phyloP scores from a whole-genome alignment of 1,140 invertebrate species.

The Neelides sp. region DNA sequence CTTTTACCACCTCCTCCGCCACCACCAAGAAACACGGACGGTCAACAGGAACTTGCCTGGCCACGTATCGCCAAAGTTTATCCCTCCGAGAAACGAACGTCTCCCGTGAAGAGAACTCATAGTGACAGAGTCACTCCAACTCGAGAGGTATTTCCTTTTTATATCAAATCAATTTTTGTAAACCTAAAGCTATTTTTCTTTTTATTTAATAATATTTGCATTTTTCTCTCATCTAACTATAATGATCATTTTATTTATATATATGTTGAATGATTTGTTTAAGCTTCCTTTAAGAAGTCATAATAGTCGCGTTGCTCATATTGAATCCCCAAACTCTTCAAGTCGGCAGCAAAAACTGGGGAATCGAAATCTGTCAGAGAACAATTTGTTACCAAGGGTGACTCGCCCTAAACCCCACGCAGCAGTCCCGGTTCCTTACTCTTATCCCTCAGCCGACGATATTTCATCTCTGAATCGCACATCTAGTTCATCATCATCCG shows the following conservation, averaged over 20 bases:
- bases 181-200: too few species aligned
- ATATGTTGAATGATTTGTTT: too few species aligned
- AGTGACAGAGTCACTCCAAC: constrained; percentile 29
- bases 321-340: too few species aligned
- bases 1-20: constrained; percentile 25
- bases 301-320: too few species aligned
- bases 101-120: constrained; percentile 29
- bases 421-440: constrained; percentile 39
- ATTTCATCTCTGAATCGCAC: constrained; percentile 62
- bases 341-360: constrained; percentile 12
- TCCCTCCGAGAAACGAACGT: constrained; percentile 28
- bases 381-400: constrained; percentile 15
- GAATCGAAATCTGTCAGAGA: constrained; percentile 25
- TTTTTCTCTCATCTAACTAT: too few species aligned
- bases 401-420: constrained; percentile 15
- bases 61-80: constrained; percentile 29
- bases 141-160: constrained; percentile 16
- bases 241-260: too few species aligned
- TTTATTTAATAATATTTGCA: too few species aligned
- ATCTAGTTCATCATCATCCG: constrained; percentile 62
- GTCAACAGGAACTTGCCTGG: constrained; percentile 25
- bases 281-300: constrained; percentile 11
- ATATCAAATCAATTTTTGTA: too few species aligned
- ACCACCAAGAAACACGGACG: constrained; percentile 11
- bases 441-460: constrained; percentile 65